Base-by-base conservation (phyloP, 2,888 invertebrate genomes). In the Leptinotarsa tumamoca region DNA sequence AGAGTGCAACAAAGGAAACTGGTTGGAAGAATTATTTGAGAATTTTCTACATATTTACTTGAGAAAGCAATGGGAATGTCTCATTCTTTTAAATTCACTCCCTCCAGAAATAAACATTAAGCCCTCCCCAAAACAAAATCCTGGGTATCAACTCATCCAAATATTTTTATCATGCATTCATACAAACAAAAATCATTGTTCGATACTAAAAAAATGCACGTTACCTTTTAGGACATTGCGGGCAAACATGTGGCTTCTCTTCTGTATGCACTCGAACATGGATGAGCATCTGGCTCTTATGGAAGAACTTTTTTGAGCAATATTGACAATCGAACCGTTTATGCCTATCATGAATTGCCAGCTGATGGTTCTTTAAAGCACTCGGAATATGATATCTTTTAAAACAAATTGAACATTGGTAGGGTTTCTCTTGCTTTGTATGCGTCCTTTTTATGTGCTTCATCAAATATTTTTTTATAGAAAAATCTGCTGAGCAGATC, bases 371-470 rank as follows among this genome's bases (percentile, higher is more conserved):
- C 7, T 61, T 61, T 15, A 61, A 61, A 14, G 23, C 27, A n/a
- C 61, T 61, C 13, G 61, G 61, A 23, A 27, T 4, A 17, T 17
- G 23, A 61, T 23, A 61, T 23, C 15, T 17, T 23, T 61, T 61
- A n/a, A 27, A 23, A 61, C 61, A 61, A 23, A 61, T 14, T 3
- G 13, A 14, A 61, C 61, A 61, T 61, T 61, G 61, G 61, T 61
- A 27, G 1, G 27, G 61, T 27, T 61, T 61, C 17, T 61, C 61
- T 61, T 14, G 14, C 17, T 61, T 61, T 4, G 61, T 69, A 50
- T 69, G 69, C 10, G 1, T 56, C n/a, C 15, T 33, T 51, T 69
- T 69, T 27, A 69, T 52, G 21, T 69, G 69, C 23, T 69, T 52
- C 13, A 14, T 33, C 33, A 69, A 43, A 33, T 69, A 33, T 17